These are phyloP conservation scores for Micropoecilia bifurca DNA, from an alignment of 2,797 vertebrate genomes.

Conservation along the genomic window DNA sequence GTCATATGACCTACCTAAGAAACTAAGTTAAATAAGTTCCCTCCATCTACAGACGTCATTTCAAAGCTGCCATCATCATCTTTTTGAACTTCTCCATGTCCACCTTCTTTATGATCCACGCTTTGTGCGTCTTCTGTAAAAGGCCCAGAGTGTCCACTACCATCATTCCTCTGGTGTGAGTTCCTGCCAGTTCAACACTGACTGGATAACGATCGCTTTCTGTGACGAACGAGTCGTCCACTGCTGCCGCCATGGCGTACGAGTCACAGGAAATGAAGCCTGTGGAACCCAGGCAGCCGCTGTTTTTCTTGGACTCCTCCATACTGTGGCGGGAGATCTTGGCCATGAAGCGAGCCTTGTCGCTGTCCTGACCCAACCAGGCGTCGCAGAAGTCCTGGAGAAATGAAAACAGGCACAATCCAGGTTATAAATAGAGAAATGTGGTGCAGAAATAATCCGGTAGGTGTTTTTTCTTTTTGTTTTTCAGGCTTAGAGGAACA, in stretches of 20 bases:
- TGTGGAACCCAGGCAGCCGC: constrained; percentile 50
- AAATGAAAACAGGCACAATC: neutral
- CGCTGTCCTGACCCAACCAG: constrained; percentile 81
- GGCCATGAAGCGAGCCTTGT: constrained; percentile 85
- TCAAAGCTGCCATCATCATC: constrained; percentile 81
- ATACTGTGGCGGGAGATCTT: constrained; percentile 76
- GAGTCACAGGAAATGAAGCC: constrained; percentile 86
- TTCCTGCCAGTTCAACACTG: constrained; percentile 80
- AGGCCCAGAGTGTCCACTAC: constrained; percentile 72
- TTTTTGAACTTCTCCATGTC: constrained; percentile 77
- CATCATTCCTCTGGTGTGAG: constrained; percentile 83
- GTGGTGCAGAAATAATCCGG: neutral
- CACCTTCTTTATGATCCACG: constrained; percentile 78
- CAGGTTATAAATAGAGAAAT: neutral
- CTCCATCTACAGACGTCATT: constrained; percentile 42
- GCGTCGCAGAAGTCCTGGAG: constrained; percentile 80
- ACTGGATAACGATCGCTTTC: constrained; percentile 67
- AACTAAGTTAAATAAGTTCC: neutral
- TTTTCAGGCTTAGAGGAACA: neutral
- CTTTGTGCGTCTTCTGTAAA: constrained; percentile 74
- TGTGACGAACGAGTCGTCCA: constrained; percentile 72
- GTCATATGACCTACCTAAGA: neutral
- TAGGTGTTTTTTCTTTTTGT: neutral
- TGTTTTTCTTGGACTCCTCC: constrained; percentile 24
- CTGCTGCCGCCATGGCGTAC: constrained; percentile 83